phyloP scores from a whole-genome alignment of 1,140 invertebrate species.

The Drosophila insularis region DNA sequence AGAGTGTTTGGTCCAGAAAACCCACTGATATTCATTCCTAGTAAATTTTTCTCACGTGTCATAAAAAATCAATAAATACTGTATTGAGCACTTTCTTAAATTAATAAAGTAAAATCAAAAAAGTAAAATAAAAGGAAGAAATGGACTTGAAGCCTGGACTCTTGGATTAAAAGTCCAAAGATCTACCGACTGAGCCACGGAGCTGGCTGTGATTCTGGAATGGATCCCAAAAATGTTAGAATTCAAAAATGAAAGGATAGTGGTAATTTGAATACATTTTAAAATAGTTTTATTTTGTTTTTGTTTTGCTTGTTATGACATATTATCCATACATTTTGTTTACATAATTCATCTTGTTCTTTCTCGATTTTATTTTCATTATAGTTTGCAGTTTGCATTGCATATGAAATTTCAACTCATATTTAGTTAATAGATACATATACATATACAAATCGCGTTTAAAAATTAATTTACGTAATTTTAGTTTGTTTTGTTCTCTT shows the following conservation, averaged over 20 bases:
- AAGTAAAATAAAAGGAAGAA: no score
- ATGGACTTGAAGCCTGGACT: conserved; percentile 91
- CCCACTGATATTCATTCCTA: no score
- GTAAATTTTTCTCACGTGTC: no score
- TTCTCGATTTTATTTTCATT: conserved; percentile 40
- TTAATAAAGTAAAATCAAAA: no score
- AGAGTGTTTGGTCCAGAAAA: no score
- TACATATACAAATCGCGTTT: conserved; percentile 61
- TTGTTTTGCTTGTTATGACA: conserved; percentile 40
- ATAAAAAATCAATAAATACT: no score
- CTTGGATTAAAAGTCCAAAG: conserved; percentile 92
- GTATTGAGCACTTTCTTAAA: no score
- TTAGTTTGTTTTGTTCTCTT: conserved; percentile 19
- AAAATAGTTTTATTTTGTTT: conserved; percentile 77
- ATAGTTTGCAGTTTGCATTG: conserved; percentile 65
- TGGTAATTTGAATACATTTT: conserved; percentile 51
- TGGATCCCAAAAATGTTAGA: neutral
- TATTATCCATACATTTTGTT: conserved; percentile 67
- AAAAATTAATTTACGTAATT: conserved; percentile 68
- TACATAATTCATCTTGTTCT: conserved; percentile 70
- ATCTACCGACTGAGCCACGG: conserved; percentile 91
- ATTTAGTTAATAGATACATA: conserved; percentile 52
- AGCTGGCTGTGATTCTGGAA: no score
- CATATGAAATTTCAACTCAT: conserved; percentile 52
- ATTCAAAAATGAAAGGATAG: neutral